Base-by-base conservation (phyloP, 2,797 vertebrate genomes). In the Liparis tanakae region DNA sequence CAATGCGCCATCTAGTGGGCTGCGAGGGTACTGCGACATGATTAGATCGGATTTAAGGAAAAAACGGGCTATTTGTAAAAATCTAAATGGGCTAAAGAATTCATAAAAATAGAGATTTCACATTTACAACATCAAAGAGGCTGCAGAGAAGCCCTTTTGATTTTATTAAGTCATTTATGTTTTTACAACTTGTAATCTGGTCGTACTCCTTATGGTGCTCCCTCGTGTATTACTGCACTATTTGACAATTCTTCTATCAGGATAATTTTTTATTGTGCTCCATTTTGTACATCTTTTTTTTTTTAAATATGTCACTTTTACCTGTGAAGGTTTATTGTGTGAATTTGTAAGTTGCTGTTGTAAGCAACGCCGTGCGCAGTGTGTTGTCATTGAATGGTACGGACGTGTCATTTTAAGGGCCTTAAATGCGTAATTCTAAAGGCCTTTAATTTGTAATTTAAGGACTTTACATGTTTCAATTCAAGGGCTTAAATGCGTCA, bases 321-420 rank as follows among this genome's bases (percentile, higher is more conserved):
- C n/a, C 34, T 72, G 72, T 67, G 15, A 72, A 74, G 43, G 57
- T 78, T 68, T 15, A 55, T 46, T 30, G 15, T 73, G 51, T 39
- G 13, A 70, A 60, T 57, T 10, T 33, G n/a, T 44, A 64, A 81
- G 81, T 89, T 90, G 91, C 88, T 88, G 89, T 88, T 91, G 50
- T 91, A 90, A 85, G 88, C 82, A 90, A 87, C 51, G 1, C 50
- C 6, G 46, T 53, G 30, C 22, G 58, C 33, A 1, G 17, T 33
- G 6, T 37, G 8, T 17, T 2, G 48, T 74, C 43, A 62, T 39
- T 55, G 37, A 65, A 60, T 15, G 73, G 74, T 66, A 82, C 69
- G 1, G 58, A 56, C 34, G 15, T 56, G 15, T 30, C 25, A 30
- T 30, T 30, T 30, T 30, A 30, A 30, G 25, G 25, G 25, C 25